Base-by-base conservation (phyloP, 2,888 invertebrate species). In the Drymonia ruficornis region DNA sequence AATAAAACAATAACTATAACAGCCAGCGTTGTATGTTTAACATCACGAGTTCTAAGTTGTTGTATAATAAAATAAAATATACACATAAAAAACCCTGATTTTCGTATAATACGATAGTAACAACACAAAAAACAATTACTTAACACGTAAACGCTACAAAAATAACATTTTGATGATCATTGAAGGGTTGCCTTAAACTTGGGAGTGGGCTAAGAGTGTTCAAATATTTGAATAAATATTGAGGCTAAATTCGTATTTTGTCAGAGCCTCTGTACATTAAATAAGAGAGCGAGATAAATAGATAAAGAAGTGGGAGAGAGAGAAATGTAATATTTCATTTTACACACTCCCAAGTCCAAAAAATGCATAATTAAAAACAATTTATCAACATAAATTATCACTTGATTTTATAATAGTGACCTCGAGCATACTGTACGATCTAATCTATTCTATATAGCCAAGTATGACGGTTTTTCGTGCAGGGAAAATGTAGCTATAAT, bases 151-250 rank as follows among this genome's bases (percentile, higher is more conserved):
- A 61, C 59, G 50, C 58, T 70, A 75, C 72, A 58, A 75, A 74
- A 80, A 80, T 75, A 80, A 74, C 71, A 53, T 72, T 9, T 74
- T 60, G 65, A 70, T 68, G 63, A 58, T 57, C 59, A 55, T 50
- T 16, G 4, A 38, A 36, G 11, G n/a, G 42, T 42, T 18, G 18
- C 7, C 18, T 43, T 43, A 19, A 13, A 19, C 2, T 19, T 43
- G 19, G 19, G 19, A 43, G 43, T 12, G 19, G 13, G 13, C 36
- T n/a, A n/a, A 36, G 18, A 42, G n/a, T 38, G 38, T 15, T 15
- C 23, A 23, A 23, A 7, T 23, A 6, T 6, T 23, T 7, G 23
- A 31, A 11, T 31, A 31, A 31, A 11, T 11, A 31, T 31, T 8
- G 12, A 31, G 11, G 5, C 9, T 1, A 8, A 4, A 9, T 31